Evolutionary conservation across 2,888 invertebrate species (phyloP), one percentile per base, ranked within the genome.

Genomic region (Eupithecia subumbrata): DNA sequence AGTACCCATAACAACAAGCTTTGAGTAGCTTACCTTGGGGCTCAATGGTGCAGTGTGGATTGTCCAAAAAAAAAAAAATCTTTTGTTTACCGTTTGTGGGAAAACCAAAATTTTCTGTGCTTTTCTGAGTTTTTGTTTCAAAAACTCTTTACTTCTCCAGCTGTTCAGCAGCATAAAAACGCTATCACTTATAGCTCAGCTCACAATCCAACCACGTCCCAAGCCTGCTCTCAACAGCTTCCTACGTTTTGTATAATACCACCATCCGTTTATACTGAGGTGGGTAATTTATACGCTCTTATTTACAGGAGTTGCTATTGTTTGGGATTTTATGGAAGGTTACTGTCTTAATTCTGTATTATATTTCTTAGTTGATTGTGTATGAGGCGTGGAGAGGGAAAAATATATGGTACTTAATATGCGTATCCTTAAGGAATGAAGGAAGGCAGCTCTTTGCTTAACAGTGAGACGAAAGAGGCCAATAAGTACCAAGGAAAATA

Each of bases 241-340:
- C 77, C 80, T 78, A 81, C 80, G 80, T 84, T 87, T 88, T 88
- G 88, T 88, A 88, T 88, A 87, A 87, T 87, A 85, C 82, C 75
- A 82, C 86, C 87, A 87, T 88, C 85, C 86, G 85, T 85, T 87
- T 88, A 88, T 88, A 86, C 88, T 80, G 84, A 84, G 84, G 84
- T 84, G 76, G 80, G 80, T 82, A 81, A 83, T 83, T 83, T 82
- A 81, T 81, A 81, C 78, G 81, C 80, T 76, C 79, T 80, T 82
- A 82, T 82, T 80, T 79, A 82, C 80, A 82, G 79, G 78, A 79
- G 71, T 77, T 79, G 80, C 79, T 80, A 80, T 79, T 82, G 78
- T 82, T 82, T 79, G 22, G 73, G 78, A 82, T 79, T 81, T 80
- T 80, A 81, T 75, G 78, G 68, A 37, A 56, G 69, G 45, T 76